These are phyloP conservation scores for Sebastes hubbsi DNA, from an alignment of 2,797 vertebrate genomes.

Conservation along the genomic window DNA sequence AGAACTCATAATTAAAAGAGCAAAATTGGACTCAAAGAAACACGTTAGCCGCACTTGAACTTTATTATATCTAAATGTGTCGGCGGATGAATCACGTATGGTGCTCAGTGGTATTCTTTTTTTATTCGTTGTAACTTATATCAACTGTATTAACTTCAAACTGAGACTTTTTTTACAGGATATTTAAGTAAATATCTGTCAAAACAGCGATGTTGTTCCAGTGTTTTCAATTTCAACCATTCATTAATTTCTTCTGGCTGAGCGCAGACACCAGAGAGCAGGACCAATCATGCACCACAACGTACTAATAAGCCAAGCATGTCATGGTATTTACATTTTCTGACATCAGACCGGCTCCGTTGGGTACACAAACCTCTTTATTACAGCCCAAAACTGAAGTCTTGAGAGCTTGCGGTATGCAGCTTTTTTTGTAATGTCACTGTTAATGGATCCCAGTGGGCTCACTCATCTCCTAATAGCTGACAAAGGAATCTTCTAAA, in stretches of 20 bases:
- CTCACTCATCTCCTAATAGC: slow-evolving; percentile 36
- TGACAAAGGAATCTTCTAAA: slow-evolving; percentile 53
- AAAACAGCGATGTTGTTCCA: background rate
- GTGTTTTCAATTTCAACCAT: slow-evolving; percentile 8
- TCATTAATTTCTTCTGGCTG: slow-evolving; percentile 29
- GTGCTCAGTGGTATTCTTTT: background rate
- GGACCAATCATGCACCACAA: slow-evolving; percentile 10
- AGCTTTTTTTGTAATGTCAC: slow-evolving; percentile 38
- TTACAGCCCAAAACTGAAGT: background rate
- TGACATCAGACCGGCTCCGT: slow-evolving; percentile 25
- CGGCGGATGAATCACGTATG: background rate
- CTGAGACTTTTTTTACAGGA: background rate
- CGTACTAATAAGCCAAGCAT: slow-evolving; percentile 35
- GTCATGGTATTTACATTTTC: slow-evolving; percentile 38
- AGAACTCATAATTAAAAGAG: slow-evolving; percentile 17
- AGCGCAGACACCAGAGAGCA: background rate
- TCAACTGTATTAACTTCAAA: slow-evolving; percentile 4
- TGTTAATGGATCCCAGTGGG: slow-evolving; percentile 72
- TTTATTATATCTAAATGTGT: slow-evolving; percentile 9
- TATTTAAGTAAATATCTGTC: slow-evolving; percentile 23
- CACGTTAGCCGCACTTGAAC: background rate
- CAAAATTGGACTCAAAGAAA: background rate
- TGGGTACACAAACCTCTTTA: slow-evolving; percentile 9
- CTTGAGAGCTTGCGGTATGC: slow-evolving; percentile 28
- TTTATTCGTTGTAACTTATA: background rate